A percentile compares a stretch with the other conserved stretches of the same genome.
These are phyloP conservation scores for Turritopsis dohrnii DNA, from an alignment of 30 jellyfish, hydroid and myxozoan genomes.

Conservation along the genomic window DNA sequence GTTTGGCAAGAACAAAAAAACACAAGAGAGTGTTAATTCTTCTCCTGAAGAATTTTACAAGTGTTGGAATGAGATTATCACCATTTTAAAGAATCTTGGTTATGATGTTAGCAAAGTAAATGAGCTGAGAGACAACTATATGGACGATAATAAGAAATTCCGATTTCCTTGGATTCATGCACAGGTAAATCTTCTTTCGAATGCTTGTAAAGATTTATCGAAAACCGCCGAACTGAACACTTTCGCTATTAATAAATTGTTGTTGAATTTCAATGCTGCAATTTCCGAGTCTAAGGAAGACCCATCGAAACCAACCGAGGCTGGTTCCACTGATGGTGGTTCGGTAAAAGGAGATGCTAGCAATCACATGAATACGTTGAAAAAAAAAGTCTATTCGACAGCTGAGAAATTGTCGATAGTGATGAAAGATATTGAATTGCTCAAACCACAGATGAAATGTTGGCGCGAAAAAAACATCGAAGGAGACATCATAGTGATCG, in stretches of 20 bases:
- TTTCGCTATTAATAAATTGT: constrained; percentile 18
- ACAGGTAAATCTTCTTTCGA: background rate
- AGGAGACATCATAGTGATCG: constrained; percentile 28
- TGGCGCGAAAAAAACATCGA: constrained; percentile 38
- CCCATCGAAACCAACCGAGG: background rate
- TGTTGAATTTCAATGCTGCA: constrained; percentile 9
- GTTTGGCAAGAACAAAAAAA: background rate
- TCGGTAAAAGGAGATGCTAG: background rate
- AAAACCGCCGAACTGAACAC: constrained; percentile 18
- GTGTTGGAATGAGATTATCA: constrained; percentile 7
- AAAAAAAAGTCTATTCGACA: background rate
- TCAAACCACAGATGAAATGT: background rate
- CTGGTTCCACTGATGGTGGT: background rate
- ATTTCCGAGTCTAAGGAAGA: constrained; percentile 11
- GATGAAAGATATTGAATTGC: background rate
- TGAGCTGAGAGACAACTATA: background rate
- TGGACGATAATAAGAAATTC: constrained; percentile 8
- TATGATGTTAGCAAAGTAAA: constrained; percentile 8
- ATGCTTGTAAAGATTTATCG: constrained; percentile 15
- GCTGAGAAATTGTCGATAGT: background rate
- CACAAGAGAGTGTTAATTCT: background rate
- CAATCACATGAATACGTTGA: constrained; percentile 3
- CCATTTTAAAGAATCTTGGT: background rate
- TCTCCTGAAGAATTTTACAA: constrained; percentile 12
- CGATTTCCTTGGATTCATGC: constrained; percentile 23